A percentile compares a stretch with the other conserved stretches of the same genome.
phyloP scores from a whole-genome alignment of 2,888 invertebrate species.

The Oconnorella tubifera region DNA sequence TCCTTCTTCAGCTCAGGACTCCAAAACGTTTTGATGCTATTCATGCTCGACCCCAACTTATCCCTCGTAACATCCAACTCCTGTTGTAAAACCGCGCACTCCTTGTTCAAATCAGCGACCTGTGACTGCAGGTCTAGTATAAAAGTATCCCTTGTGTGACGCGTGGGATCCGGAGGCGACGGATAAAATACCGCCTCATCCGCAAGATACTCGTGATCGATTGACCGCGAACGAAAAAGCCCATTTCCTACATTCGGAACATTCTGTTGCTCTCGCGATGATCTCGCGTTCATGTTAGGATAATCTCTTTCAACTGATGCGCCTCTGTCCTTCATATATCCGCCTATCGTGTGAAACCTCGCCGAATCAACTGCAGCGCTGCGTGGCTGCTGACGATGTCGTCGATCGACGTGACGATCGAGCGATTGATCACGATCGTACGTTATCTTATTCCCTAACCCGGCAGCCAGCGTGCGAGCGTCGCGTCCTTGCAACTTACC shows the following conservation, averaged over 20 bases:
- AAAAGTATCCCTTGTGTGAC: constrained; percentile 41
- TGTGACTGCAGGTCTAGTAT: constrained; percentile 63
- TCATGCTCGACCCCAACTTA: constrained; percentile 97
- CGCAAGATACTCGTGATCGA: constrained; percentile 38
- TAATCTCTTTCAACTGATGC: constrained; percentile 62
- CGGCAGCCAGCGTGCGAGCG: neutral
- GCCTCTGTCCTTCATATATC: constrained; percentile 62
- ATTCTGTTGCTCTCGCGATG: constrained; percentile 46
- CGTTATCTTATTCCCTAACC: neutral
- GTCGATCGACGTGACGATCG: constrained; percentile 36
- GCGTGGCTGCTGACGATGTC: constrained; percentile 19
- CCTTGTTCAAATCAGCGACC: constrained; percentile 89
- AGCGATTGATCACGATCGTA: constrained; percentile 49
- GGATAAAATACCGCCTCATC: constrained; percentile 22
- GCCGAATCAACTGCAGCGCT: neutral
- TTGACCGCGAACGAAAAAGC: constrained; percentile 42
- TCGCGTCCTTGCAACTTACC: neutral
- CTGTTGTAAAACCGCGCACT: constrained; percentile 69
- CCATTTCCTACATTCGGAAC: constrained; percentile 38
- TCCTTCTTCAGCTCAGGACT: constrained; percentile 99
- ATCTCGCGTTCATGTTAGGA: constrained; percentile 52
- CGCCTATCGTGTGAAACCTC: constrained; percentile 24
- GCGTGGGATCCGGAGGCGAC: constrained; percentile 18
- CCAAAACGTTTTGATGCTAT: constrained; percentile 99
- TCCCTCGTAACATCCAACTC: constrained; percentile 75